Percentiles rank a stretch among this genome's conserved stretches.
These are phyloP conservation scores for Acropora tenuis DNA, from an alignment of 64 coral and sea anemone genomes.

Conservation along the genomic window DNA sequence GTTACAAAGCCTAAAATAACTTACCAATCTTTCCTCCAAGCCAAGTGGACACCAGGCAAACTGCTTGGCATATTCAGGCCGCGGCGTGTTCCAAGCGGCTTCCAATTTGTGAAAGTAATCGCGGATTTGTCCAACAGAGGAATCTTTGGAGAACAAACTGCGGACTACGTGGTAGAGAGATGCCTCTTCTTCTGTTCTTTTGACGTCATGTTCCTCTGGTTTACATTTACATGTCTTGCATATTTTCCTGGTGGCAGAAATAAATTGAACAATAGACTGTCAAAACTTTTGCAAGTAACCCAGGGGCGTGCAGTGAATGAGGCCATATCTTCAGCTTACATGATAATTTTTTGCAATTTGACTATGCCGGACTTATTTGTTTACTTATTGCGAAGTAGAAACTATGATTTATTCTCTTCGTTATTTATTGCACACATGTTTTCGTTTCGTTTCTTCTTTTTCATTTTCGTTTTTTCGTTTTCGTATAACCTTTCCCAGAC, in stretches of 20 bases:
- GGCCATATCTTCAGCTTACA: too few species aligned
- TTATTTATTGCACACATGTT: too few species aligned
- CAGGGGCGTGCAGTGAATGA: too few species aligned
- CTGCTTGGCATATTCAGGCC: conserved; percentile 84
- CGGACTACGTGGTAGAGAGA: conserved; percentile 68
- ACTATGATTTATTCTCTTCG: too few species aligned
- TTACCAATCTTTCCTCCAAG: conserved; percentile 80
- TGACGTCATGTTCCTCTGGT: conserved; percentile 93
- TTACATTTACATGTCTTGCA: conserved; percentile 99
- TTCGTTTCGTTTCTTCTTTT: too few species aligned
- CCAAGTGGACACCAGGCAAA: conserved; percentile 92
- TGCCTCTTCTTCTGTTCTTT: conserved; percentile 84
- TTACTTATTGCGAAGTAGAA: too few species aligned
- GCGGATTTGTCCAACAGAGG: conserved; percentile 70
- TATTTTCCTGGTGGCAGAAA: conserved; percentile 77
- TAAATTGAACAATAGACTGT: neutral
- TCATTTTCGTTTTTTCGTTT: too few species aligned
- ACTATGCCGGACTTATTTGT: too few species aligned
- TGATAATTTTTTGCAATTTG: too few species aligned
- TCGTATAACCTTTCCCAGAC: too few species aligned
- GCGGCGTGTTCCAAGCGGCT: conserved; percentile 55
- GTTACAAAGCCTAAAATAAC: neutral
- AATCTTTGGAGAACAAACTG: conserved; percentile 82
- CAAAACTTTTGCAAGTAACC: too few species aligned
- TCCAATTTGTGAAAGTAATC: conserved; percentile 88